Base-by-base conservation (phyloP, 2,888 invertebrate species). In the Steinernema hermaphroditum region DNA sequence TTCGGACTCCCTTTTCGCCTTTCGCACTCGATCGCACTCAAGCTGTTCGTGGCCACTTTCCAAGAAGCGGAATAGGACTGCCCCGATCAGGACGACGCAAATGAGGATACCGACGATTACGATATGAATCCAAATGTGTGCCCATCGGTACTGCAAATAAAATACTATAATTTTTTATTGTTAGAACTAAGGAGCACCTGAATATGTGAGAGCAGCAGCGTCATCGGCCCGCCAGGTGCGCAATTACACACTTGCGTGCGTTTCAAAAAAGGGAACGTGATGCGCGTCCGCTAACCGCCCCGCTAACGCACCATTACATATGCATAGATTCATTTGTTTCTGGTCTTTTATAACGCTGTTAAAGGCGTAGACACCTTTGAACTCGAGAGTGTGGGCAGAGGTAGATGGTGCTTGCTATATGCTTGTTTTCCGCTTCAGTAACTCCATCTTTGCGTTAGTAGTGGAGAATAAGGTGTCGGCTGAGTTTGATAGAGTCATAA, bases 191-290 rank as follows among this genome's bases (percentile, higher is more conserved):
- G 14, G 14, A 43, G 14, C 9, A 62, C 62, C 62, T 62, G 62
- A 62, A 62, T 62, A 34, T 62, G 62, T 12, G 62, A 62, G 62
- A 62, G 29, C 29, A 62, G 29, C 32, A 62, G 32, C 6, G 62
- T 62, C 62, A 62, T 62, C 6, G 6, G 50, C 24, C 50, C 50
- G 62, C 8, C 29, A 29, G 62, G 62, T 62, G 62, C 62, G 62
- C 62, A 62, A 62, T 62, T 62, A 62, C 62, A 62, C 62, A 62
- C 62, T 62, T 62, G 62, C 62, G 62, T 62, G 62, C 32, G 62
- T 62, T 22, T 34, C 19, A 62, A 62, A 62, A 62, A 62, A 62
- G 62, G 32, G 62, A 62, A 62, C 29, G 16, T 32, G 62, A 62
- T 62, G 62, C 62, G 62, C 62, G 62, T n/a, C 32, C 62, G 16